Evolutionary conservation across 2,113 vertebrate species (phyloP), one percentile per base, ranked within the genome.

Genomic region (Hippocampus zosterae): DNA sequence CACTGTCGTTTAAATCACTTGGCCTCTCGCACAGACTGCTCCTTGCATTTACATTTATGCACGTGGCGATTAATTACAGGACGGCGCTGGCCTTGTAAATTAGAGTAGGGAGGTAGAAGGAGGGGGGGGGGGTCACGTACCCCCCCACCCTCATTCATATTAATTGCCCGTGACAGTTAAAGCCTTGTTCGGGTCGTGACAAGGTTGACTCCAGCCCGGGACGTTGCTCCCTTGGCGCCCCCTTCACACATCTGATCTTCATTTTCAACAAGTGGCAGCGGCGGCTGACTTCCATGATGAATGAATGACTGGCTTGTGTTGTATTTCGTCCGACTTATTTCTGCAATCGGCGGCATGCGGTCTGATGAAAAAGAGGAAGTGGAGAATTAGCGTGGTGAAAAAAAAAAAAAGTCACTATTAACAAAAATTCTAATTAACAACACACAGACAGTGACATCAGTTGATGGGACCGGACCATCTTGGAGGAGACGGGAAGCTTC

Each of bases 41-140:
- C 84, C 83, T 85, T 29, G 78, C 81, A 87, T 91, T 88, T 88
- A 84, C 86, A 87, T 89, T 89, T 85, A 89, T 87, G 85, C 88
- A 86, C 76, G 71, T 80, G 75, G 82, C 87, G 85, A 88, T 87
- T 86, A 86, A 89, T 91, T 89, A 88, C 82, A 84, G 80, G 70
- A 84, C 75, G 80, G 70, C 60, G 67, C 76, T 79, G 80, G 79
- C 83, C 87, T 81, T 85, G 81, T 87, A 87, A 87, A 88, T 89
- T 82, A 89, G 74, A 85, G 12, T 8, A 5, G 48, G 48, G 55
- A 12, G 33, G 5, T 37, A 37, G 19, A 9, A 13, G 6, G 52
- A n/a, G n/a, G 52, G 53, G n/a, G 25, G 5, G 57, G 12, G 57
- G 15, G 25, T 16, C 57, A 33, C 27, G 33, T 19, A 18, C 15